A percentile compares a stretch with the other conserved stretches of the same genome.
phyloP scores from a whole-genome alignment of 2,888 invertebrate genomes.

The Pammene aurita region DNA sequence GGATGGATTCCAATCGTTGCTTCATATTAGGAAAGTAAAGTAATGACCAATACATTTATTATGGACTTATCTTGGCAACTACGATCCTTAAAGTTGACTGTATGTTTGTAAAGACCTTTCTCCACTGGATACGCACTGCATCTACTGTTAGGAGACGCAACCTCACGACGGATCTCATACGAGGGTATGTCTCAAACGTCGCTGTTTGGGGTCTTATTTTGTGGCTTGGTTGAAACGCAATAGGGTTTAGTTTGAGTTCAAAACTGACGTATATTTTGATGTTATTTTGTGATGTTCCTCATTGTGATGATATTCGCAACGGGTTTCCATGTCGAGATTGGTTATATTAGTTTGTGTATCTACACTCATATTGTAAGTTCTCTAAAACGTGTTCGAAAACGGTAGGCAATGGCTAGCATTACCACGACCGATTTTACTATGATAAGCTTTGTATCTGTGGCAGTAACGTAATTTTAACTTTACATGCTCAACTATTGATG shows the following conservation, averaged over 20 bases:
- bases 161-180: background rate
- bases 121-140: background rate
- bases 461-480: too few relatives aligned
- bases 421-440: too few relatives aligned
- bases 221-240: too few relatives aligned
- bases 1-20: background rate
- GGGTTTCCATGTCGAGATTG: background rate
- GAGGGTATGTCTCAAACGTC: conserved; percentile 8
- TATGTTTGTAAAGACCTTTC: conserved; percentile 11
- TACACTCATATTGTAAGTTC: too few relatives aligned
- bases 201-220: too few relatives aligned
- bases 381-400: too few relatives aligned
- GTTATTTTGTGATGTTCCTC: background rate
- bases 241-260: background rate
- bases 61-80: background rate
- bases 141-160: background rate
- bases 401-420: too few relatives aligned
- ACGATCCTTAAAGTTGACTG: background rate
- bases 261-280: background rate
- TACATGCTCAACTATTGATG: too few relatives aligned
- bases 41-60: background rate
- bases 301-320: background rate
- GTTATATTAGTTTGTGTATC: conserved; percentile 1
- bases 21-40: background rate
- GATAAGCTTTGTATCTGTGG: too few relatives aligned